These are phyloP conservation scores for Tridacna gigas DNA, from an alignment of 2,888 invertebrate genomes.

Conservation along the genomic window DNA sequence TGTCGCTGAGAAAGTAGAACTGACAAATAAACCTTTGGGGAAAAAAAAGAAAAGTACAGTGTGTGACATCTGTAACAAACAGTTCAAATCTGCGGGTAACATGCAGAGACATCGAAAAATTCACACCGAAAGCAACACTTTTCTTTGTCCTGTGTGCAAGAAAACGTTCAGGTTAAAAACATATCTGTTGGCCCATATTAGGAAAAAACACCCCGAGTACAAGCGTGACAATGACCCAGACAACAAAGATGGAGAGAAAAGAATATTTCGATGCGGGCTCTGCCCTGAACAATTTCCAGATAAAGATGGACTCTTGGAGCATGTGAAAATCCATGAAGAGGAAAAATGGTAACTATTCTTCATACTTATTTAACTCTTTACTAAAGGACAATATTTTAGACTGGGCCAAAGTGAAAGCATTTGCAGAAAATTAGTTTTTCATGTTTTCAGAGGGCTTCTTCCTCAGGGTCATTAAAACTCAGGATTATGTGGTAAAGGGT, in stretches of 20 bases:
- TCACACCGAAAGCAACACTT: conserved; percentile 20
- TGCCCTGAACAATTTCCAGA: background rate
- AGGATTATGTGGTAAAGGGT: too few species aligned
- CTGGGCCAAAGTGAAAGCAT: too few species aligned
- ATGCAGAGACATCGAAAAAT: conserved; percentile 50
- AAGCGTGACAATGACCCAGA: background rate
- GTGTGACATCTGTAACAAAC: conserved; percentile 60
- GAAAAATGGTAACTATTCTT: background rate
- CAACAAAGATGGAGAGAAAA: background rate
- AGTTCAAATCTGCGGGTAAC: conserved; percentile 35
- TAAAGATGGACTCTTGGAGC: background rate
- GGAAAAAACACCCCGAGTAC: conserved; percentile 49
- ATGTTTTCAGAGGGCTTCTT: too few species aligned
- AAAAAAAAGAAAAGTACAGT: conserved; percentile 13
- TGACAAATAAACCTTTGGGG: background rate
- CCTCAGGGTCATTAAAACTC: too few species aligned
- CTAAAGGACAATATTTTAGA: too few species aligned
- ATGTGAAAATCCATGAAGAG: background rate
- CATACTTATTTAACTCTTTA: too few species aligned
- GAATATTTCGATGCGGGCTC: background rate
- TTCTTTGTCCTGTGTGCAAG: conserved; percentile 48
- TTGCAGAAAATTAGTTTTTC: too few species aligned
- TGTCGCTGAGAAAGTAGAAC: conserved; percentile 37
- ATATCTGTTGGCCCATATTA: conserved; percentile 42
- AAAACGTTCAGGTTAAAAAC: conserved; percentile 42